Evolutionary conservation across 2,113 vertebrate species (phyloP), one percentile per base, ranked within the genome.

Genomic region (Atrichornis clamosus): DNA sequence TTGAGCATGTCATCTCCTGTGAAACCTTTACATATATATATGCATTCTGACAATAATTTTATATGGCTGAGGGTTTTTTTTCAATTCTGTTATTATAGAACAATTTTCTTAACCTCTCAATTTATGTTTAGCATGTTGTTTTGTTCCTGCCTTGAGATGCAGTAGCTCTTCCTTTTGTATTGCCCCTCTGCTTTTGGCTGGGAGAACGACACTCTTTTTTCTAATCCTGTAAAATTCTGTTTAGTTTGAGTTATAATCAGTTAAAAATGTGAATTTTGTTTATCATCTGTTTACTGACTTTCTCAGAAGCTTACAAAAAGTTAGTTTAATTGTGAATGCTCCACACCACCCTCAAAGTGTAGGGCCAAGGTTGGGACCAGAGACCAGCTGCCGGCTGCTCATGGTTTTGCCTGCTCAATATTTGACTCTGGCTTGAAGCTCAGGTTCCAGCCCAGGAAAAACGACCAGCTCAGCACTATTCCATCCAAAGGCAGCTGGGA

Each of bases 401-500:
- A 0, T 64, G 37, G 17, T 13, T 79, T 79, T 87, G n/a, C 63
- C 35, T 41, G 0, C 13, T 62, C 65, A 62, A 2, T 76, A 22
- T 93, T 49, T 77, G 46, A 35, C 55, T 76, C 33, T 82, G 84
- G 49, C 75, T 82, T 30, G 75, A 49, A 46, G 32, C 53, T 88
- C 50, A 42, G 70, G 72, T 7, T 94, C 10, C 83, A 86, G 64
- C 46, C 35, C 82, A 74, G 50, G 10, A 32, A 77, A 84, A 47
- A 1, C 27, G 0, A 33, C 59, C 35, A 81, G 39, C 75, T 94
- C 75, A 93, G 72, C 85, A 44, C 47, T 70, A 0, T 47, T 46
- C 27, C 27, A 19, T 83, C 86, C 92, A 93, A 53, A 90, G 63
- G 76, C 67, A 94, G 83, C 59, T 86, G 83, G 49, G 59, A 95